These are phyloP conservation scores for Pachypanchax playfairii DNA, from an alignment of 2,113 vertebrate genomes.

Conservation along the genomic window DNA sequence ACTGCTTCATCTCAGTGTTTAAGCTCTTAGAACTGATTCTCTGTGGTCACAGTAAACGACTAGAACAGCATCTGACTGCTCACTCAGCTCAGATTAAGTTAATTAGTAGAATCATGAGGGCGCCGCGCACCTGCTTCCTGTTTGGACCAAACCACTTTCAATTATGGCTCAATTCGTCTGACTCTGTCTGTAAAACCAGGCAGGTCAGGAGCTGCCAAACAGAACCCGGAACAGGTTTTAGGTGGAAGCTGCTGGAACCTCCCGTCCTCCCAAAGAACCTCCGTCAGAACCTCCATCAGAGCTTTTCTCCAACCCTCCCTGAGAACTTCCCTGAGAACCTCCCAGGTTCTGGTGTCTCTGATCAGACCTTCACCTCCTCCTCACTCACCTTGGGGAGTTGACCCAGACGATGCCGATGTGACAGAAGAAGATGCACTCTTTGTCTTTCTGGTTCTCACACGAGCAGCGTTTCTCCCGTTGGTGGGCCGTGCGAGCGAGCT, in stretches of 20 bases:
- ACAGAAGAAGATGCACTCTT: constrained; percentile 84
- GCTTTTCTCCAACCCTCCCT: too few relatives aligned
- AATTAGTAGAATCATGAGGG: constrained; percentile 38
- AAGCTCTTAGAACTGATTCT: constrained; percentile 6
- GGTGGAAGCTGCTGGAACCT: too few relatives aligned
- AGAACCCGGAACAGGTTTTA: too few relatives aligned
- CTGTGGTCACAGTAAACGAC: constrained; percentile 26
- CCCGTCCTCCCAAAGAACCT: too few relatives aligned
- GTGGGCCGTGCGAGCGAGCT: constrained; percentile 37
- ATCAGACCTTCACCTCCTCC: not conserved
- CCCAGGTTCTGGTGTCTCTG: too few relatives aligned
- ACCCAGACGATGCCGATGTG: constrained; percentile 85
- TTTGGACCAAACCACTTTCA: not conserved
- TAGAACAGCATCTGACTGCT: constrained; percentile 47
- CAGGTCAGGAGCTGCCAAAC: too few relatives aligned
- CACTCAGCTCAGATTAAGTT: constrained; percentile 54
- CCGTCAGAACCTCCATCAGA: too few relatives aligned
- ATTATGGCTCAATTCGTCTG: not conserved
- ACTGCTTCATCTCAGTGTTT: constrained; percentile 12
- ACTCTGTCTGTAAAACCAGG: too few relatives aligned
- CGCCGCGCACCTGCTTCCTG: constrained; percentile 9
- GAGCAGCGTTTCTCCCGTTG: constrained; percentile 78
- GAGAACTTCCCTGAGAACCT: too few relatives aligned
- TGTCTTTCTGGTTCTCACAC: constrained; percentile 82
- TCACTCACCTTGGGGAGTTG: constrained; percentile 79